A percentile compares a stretch with the other conserved stretches of the same genome.
These are phyloP conservation scores for Pinctada fucata DNA, from an alignment of 2,888 invertebrate species.

Conservation along the genomic window DNA sequence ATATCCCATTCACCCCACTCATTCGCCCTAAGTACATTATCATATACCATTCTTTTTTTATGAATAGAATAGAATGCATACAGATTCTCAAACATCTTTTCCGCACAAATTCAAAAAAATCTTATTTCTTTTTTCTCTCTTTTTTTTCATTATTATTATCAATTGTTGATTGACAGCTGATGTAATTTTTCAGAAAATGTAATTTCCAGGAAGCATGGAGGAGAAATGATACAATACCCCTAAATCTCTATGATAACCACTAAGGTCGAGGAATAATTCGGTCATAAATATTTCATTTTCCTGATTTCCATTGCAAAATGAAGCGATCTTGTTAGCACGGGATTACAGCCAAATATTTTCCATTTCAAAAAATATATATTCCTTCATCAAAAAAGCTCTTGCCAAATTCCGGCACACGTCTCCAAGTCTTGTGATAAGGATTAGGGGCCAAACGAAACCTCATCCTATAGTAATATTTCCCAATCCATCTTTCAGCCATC, in stretches of 20 bases:
- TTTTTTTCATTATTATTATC: too few species aligned
- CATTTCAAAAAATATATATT: not conserved
- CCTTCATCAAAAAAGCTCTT: not conserved
- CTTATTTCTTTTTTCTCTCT: too few species aligned
- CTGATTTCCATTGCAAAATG: slow-evolving; percentile 4
- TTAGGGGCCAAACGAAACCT: slow-evolving; percentile 31
- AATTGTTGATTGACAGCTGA: too few species aligned
- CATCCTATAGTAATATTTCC: slow-evolving; percentile 34
- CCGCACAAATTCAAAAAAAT: too few species aligned
- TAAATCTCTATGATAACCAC: too few species aligned
- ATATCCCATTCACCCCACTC: too few species aligned
- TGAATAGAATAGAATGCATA: too few species aligned
- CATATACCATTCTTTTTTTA: too few species aligned
- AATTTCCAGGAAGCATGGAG: too few species aligned
- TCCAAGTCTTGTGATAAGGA: slow-evolving; percentile 16
- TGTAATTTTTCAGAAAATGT: too few species aligned
- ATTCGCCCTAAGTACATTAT: slow-evolving; percentile 6
- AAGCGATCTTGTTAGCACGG: slow-evolving; percentile 11
- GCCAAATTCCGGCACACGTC: slow-evolving; percentile 1
- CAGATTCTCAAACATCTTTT: too few species aligned
- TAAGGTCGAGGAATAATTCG: not conserved
- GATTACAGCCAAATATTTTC: not conserved
- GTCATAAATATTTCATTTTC: slow-evolving; percentile 30
- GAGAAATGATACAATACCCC: too few species aligned
- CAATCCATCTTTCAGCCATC: slow-evolving; percentile 35